These are phyloP conservation scores for Mus musculus DNA, from an alignment of 2,113 vertebrate genomes.

Conservation along the genomic window GRCm39 chr9:105905501-105906000, in stretches of 20 bases:
- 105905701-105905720: neutral
- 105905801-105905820: neutral
- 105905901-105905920: too few species aligned
- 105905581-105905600: neutral
- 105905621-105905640: neutral
- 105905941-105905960: conserved; percentile 26
- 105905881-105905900: neutral
- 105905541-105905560: neutral
- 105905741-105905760: conserved; percentile 13
- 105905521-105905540: neutral
- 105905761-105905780: neutral
- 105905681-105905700: neutral
- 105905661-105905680: too few species aligned
- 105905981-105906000: conserved; percentile 47
- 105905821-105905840: neutral
- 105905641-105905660: neutral
- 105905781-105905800: neutral
- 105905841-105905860: neutral
- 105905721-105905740: neutral
- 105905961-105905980: conserved; percentile 56
- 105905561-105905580: fast-evolving
- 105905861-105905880: neutral
- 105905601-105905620: fast-evolving
- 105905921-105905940: conserved; percentile 29
- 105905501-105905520: neutral